phyloP scores from a whole-genome alignment of 2,113 vertebrate genomes.

The Mesocricetus auratus region DNA sequence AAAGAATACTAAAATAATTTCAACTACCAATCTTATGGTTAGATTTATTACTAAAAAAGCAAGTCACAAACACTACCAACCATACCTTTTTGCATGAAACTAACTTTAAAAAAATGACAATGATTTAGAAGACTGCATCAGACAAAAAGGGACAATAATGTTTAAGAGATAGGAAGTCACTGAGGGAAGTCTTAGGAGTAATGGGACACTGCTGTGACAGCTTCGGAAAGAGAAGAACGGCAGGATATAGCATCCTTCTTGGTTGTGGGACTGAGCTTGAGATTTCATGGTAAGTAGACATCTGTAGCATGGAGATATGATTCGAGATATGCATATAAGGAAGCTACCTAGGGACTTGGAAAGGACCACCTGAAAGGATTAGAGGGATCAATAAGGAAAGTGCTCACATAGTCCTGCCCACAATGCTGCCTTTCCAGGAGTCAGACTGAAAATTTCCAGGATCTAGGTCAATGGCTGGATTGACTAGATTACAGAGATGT shows the following conservation, averaged over 20 bases:
- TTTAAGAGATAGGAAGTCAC: not conserved
- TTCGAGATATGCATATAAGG: not conserved
- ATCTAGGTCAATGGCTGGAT: not conserved
- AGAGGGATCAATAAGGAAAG: not conserved
- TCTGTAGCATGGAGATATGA: not conserved
- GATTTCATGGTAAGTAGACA: not conserved
- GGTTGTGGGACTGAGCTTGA: not conserved
- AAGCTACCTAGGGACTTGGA: not conserved
- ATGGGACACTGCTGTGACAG: not conserved
- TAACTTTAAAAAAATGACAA: not conserved
- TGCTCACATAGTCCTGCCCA: not conserved
- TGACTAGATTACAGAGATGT: not conserved
- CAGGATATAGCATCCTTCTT: not conserved
- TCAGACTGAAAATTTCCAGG: not conserved
- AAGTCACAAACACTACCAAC: not conserved
- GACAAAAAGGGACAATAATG: not conserved
- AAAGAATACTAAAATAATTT: not conserved
- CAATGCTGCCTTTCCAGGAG: not conserved
- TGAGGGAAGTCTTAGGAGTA: not conserved
- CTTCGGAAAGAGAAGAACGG: not conserved
- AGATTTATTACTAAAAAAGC: slow-evolving; percentile 9
- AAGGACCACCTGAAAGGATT: not conserved
- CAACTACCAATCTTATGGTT: not conserved
- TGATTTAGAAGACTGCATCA: not conserved
- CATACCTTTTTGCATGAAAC: not conserved